Conservation (phyloP, 2,888 invertebrate genomes). For the Deilephila elpenor region DNA sequence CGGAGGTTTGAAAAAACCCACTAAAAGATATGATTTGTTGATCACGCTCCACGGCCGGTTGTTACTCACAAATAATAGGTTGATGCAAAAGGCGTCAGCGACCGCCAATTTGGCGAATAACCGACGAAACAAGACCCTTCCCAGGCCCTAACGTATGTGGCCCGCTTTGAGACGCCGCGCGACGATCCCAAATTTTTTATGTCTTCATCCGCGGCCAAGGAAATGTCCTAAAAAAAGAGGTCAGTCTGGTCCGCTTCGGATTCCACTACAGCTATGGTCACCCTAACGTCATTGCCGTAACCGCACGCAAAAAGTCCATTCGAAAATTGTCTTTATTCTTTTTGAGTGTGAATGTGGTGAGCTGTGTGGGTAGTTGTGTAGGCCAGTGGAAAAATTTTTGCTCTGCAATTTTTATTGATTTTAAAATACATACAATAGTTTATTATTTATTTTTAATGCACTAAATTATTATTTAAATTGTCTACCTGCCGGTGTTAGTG, state of each 20-base stretch:
- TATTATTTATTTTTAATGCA: too few relatives aligned
- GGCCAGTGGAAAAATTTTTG: too few relatives aligned
- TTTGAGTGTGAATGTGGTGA: constrained; percentile 60
- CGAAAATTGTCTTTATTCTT: constrained; percentile 68
- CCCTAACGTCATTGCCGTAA: constrained; percentile 77
- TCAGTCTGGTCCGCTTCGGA: constrained; percentile 68
- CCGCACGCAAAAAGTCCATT: constrained; percentile 70
- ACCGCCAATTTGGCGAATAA: constrained; percentile 79
- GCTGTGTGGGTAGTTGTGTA: too few relatives aligned
- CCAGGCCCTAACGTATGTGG: constrained; percentile 78
- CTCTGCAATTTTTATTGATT: too few relatives aligned
- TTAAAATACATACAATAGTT: too few relatives aligned
- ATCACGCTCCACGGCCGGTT: constrained; percentile 73
- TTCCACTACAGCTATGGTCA: constrained; percentile 73
- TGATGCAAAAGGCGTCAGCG: constrained; percentile 77
- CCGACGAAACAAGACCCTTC: constrained; percentile 57
- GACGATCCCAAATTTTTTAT: constrained; percentile 76
- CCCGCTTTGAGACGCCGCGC: constrained; percentile 76
- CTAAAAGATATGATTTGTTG: constrained; percentile 72
- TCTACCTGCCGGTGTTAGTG: too few relatives aligned
- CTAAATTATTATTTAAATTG: too few relatives aligned
- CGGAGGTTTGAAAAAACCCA: constrained; percentile 57
- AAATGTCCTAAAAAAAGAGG: constrained; percentile 58
- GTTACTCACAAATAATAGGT: constrained; percentile 77
- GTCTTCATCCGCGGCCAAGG: constrained; percentile 80